Conservation (phyloP, 2,113 vertebrate species). For the Rhynchomys soricoides region DNA sequence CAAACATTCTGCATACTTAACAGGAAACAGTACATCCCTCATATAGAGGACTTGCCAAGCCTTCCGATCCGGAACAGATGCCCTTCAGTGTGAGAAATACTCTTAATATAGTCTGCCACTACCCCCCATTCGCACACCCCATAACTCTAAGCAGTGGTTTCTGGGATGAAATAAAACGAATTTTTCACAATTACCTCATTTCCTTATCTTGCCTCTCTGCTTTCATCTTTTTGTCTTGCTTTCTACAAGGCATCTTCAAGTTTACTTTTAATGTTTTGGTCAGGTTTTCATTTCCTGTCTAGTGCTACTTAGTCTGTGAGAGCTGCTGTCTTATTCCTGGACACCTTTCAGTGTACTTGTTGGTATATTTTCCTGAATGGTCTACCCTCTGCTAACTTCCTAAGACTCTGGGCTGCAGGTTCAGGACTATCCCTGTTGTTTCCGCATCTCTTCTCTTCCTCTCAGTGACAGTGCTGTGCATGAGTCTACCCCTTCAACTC, state of each 20-base stretch:
- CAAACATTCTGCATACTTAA: not conserved
- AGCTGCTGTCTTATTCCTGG: not conserved
- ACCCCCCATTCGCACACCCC: no score
- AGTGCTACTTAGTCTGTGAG: not conserved
- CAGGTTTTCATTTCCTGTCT: not conserved
- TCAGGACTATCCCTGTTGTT: not conserved
- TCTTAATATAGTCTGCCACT: no score
- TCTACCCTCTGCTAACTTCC: not conserved
- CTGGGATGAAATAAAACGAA: not conserved
- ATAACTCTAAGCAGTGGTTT: not conserved
- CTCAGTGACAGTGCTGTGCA: rapidly evolving
- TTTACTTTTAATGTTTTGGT: not conserved
- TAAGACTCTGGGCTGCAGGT: not conserved
- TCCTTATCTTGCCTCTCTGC: not conserved
- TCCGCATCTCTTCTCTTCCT: not conserved
- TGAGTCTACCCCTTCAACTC: not conserved
- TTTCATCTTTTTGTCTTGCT: not conserved
- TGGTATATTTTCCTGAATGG: no score
- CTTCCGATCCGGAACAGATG: not conserved
- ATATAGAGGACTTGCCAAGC: not conserved
- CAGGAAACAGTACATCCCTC: not conserved
- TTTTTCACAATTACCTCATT: not conserved
- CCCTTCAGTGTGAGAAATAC: not conserved
- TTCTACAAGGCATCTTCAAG: not conserved
- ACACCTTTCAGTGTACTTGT: not conserved